These are phyloP conservation scores for Trididemnum miniatum DNA, from an alignment of 23 tunicate genomes.

Conservation along the genomic window DNA sequence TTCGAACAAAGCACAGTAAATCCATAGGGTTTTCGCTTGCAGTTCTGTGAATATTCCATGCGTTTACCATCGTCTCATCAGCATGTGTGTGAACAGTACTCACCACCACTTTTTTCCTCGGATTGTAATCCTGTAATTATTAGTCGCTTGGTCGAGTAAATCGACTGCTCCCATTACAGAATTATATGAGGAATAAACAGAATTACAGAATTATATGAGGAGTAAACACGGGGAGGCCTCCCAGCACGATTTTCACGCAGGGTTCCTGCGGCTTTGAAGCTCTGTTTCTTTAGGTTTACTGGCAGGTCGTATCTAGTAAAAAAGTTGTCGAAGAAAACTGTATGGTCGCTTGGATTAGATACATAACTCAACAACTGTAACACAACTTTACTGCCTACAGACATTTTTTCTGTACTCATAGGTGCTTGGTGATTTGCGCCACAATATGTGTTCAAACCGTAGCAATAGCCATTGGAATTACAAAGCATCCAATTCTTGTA, in stretches of 20 bases:
- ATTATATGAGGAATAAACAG: neutral
- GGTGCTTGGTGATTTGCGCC: neutral
- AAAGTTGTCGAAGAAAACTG: neutral
- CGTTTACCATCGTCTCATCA: neutral
- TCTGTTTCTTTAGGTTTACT: neutral
- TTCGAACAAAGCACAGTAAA: neutral
- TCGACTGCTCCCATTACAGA: neutral
- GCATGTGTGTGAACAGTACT: neutral
- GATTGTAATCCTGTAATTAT: neutral
- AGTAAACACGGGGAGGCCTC: neutral
- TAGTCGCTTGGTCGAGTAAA: neutral
- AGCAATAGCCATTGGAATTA: neutral
- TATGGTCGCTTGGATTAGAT: neutral
- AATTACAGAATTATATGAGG: neutral
- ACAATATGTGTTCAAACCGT: neutral
- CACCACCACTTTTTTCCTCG: constrained; percentile 16
- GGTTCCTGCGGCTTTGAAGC: neutral
- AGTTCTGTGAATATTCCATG: neutral
- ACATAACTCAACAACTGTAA: neutral
- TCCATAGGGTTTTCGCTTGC: neutral
- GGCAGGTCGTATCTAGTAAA: neutral
- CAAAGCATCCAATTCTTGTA: neutral
- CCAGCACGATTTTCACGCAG: neutral
- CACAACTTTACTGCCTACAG: neutral
- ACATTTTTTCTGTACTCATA: neutral